Evolutionary conservation across 2,113 vertebrate genomes (phyloP).

Genomic region (Trichomycterus rosablanca): DNA sequence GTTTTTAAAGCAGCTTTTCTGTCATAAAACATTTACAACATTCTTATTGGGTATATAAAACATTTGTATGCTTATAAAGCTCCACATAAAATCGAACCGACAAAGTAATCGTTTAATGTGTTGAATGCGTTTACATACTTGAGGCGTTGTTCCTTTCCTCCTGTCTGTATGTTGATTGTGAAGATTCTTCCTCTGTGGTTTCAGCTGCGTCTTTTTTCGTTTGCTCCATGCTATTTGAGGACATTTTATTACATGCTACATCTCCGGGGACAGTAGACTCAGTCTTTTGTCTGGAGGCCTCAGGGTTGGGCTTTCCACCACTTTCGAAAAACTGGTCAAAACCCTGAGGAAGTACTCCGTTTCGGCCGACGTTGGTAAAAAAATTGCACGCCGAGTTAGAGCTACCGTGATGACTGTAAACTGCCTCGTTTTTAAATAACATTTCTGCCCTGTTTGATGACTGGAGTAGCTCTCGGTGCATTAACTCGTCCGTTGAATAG

Average conservation of each 20-base stretch:
- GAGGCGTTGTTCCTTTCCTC: conserved; percentile 82
- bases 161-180: conserved; percentile 76
- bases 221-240: conserved; percentile 70
- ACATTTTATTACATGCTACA: conserved; percentile 66
- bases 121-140: conserved; percentile 76
- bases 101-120: conserved; percentile 67
- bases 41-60: conserved; percentile 97
- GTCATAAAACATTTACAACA: conserved; percentile 95
- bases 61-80: conserved; percentile 98
- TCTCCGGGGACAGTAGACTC: conserved; percentile 68
- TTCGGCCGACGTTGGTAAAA: conserved; percentile 85
- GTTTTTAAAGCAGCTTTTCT: conserved; percentile 82
- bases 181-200: conserved; percentile 74
- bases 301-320: conserved; percentile 58
- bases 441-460: conserved; percentile 82
- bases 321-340: conserved; percentile 96
- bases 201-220: conserved; percentile 73
- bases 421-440: conserved; percentile 86
- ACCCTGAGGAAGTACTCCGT: conserved; percentile 92
- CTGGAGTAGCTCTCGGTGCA: conserved; percentile 79
- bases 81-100: conserved; percentile 82
- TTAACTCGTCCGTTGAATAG: conserved; percentile 87
- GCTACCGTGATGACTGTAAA: conserved; percentile 78
- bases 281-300: conserved; percentile 73
- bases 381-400: conserved; percentile 78